Evolutionary conservation across 2,113 vertebrate genomes (phyloP).

Genomic region (Petrocephalus zakoni): DNA sequence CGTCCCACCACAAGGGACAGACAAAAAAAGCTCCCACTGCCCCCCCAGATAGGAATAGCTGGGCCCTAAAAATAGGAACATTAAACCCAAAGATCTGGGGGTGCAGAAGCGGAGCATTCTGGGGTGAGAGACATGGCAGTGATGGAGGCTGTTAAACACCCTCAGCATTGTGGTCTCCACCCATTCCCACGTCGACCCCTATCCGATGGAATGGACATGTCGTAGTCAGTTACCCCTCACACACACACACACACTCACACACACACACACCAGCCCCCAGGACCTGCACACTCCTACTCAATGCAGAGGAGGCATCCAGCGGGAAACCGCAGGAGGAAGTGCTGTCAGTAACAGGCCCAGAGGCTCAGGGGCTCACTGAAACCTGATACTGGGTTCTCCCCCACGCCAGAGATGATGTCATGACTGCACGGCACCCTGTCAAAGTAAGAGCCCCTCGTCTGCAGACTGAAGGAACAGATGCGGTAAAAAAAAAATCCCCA

Average conservation of each 20-base stretch:
- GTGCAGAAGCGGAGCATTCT: not conserved
- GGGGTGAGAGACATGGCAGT: not conserved
- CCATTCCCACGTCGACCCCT: not conserved
- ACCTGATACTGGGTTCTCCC: not conserved
- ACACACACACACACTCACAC: not conserved
- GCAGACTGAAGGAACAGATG: not conserved
- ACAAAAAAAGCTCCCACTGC: too few relatives aligned
- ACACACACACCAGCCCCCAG: not conserved
- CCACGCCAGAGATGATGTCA: not conserved
- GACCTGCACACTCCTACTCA: not conserved
- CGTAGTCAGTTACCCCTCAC: not conserved
- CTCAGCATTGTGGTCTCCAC: not conserved
- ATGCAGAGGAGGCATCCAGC: not conserved
- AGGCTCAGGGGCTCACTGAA: not conserved
- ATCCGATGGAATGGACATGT: not conserved
- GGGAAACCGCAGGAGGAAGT: constrained; percentile 6
- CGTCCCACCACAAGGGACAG: not conserved
- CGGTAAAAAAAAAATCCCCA: constrained; percentile 7
- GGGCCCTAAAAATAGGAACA: not conserved
- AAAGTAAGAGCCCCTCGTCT: not conserved
- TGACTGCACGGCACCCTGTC: not conserved
- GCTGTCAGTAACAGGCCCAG: not conserved
- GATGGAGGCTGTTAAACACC: not conserved
- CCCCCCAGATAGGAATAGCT: not conserved
- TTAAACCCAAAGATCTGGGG: not conserved